These are phyloP conservation scores for Epiblema foenella DNA, from an alignment of 2,888 invertebrate species.

Conservation along the genomic window DNA sequence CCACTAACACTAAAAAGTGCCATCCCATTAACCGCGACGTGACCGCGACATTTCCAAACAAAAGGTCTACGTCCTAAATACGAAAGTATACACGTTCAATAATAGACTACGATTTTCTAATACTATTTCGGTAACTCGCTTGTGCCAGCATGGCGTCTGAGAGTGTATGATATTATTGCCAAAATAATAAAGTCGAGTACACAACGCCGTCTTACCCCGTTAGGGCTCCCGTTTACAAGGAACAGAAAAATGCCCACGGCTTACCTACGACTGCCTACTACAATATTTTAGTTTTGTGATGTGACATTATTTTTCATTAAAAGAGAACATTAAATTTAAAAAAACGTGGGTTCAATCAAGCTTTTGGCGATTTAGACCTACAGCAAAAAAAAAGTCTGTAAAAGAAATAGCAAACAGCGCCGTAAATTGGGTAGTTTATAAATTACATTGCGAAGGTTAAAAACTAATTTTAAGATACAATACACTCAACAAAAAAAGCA, in stretches of 20 bases:
- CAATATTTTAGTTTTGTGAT: not conserved
- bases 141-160: constrained; percentile 67
- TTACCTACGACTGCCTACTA: not conserved
- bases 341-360: no score
- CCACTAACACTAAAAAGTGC: constrained; percentile 46
- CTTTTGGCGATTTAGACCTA: no score
- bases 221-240: constrained; percentile 57
- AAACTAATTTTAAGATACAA: no score
- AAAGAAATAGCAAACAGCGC: no score
- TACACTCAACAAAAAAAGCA: no score
- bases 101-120: constrained; percentile 76
- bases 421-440: no score
- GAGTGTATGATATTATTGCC: constrained; percentile 75
- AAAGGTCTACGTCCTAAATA: constrained; percentile 66
- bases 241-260: no score
- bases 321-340: not conserved
- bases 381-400: no score
- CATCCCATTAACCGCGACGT: constrained; percentile 39
- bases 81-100: constrained; percentile 69
- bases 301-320: not conserved
- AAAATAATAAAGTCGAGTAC: constrained; percentile 71
- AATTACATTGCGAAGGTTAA: no score
- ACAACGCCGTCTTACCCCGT: constrained; percentile 58
- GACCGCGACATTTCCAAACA: constrained; percentile 50
- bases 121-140: constrained; percentile 72